A percentile compares a stretch with the other conserved stretches of the same genome.
Evolutionary conservation across 1,140 invertebrate species (phyloP).

Genomic region (Hylaeus anthracinus): DNA sequence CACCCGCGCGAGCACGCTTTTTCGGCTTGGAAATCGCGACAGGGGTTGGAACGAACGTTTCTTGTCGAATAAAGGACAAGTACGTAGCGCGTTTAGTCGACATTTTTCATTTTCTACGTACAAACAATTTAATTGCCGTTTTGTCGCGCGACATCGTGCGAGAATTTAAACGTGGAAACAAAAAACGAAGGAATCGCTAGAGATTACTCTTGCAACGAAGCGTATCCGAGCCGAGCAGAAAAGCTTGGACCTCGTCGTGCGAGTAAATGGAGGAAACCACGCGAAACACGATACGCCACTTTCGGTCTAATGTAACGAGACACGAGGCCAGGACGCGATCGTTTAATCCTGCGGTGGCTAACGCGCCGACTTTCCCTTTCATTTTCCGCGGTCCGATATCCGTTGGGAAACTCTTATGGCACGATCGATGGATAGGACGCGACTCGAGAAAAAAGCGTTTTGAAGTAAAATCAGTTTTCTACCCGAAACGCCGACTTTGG

Average conservation of each 20-base stretch:
- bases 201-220: not conserved
- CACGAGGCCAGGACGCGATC: constrained; percentile 24
- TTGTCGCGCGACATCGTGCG: too few relatives aligned
- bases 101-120: too few relatives aligned
- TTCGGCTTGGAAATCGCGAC: not conserved
- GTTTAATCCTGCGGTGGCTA: constrained; percentile 44
- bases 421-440: not conserved
- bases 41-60: not conserved
- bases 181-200: not conserved
- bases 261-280: constrained; percentile 48
- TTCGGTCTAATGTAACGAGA: constrained; percentile 41
- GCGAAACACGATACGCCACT: constrained; percentile 49
- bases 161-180: too few relatives aligned
- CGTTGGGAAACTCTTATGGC: constrained; percentile 8
- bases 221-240: not conserved
- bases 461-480: not conserved
- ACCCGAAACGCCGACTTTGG: not conserved
- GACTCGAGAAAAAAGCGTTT: not conserved
- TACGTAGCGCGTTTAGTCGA: too few relatives aligned
- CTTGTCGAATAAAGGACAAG: too few relatives aligned
- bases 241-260: constrained; percentile 11
- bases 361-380: constrained; percentile 32
- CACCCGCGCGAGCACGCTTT: not conserved
- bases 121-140: too few relatives aligned
- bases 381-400: constrained; percentile 11